Conservation (phyloP, 1,140 invertebrate genomes). For the Cyrtorhinus lividipennis region DNA sequence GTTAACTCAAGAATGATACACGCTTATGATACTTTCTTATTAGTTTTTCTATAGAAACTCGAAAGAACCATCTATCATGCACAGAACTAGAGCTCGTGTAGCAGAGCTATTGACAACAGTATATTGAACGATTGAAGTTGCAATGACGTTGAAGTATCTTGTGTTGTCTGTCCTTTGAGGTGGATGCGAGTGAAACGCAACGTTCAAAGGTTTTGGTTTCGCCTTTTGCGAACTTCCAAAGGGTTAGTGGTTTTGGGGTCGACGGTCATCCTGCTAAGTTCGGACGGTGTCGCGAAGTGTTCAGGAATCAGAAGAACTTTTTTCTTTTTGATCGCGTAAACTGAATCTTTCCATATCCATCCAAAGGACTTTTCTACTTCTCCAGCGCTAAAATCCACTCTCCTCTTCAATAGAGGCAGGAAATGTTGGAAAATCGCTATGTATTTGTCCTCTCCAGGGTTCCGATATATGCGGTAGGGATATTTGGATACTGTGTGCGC, state of each 20-base stretch:
- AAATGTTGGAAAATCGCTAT: conserved; percentile 16
- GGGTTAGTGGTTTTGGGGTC: not conserved
- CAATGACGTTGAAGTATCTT: no score
- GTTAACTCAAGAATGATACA: no score
- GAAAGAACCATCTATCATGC: no score
- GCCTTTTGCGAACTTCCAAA: not conserved
- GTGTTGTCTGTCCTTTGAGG: no score
- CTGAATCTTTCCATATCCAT: not conserved
- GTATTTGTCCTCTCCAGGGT: conserved; percentile 15
- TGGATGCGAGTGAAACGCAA: no score
- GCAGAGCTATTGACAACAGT: no score
- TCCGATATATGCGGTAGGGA: conserved; percentile 24
- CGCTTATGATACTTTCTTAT: no score
- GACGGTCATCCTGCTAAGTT: conserved; percentile 26
- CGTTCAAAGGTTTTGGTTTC: no score
- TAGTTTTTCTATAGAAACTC: no score
- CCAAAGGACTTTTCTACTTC: not conserved
- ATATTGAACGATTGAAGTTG: no score
- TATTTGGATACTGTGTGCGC: conserved; percentile 16
- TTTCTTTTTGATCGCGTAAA: conserved; percentile 1
- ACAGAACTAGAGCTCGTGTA: no score
- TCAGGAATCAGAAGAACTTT: conserved; percentile 26
- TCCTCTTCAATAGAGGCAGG: conserved; percentile 13
- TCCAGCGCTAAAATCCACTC: conserved; percentile 1
- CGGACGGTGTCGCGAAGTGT: conserved; percentile 27